phyloP scores from a whole-genome alignment of 2,113 vertebrate species.

The Leptodactylus fuscus region DNA sequence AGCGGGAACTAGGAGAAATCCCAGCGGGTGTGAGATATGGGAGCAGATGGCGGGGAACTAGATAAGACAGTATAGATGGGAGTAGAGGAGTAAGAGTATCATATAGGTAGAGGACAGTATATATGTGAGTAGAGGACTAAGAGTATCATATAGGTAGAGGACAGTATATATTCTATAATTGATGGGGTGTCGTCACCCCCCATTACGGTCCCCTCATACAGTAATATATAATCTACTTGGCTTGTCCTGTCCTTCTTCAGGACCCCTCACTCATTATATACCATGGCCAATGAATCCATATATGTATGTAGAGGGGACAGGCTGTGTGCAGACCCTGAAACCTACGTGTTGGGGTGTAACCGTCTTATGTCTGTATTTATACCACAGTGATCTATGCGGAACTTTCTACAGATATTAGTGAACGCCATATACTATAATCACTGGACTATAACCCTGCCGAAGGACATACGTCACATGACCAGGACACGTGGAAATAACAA shows the following conservation, averaged over 20 bases:
- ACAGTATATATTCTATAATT: not conserved
- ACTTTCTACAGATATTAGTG: not conserved
- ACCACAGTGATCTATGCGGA: not conserved
- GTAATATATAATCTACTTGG: not conserved
- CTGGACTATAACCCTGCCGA: not conserved
- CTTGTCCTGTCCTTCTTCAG: not conserved
- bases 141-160: too few species aligned
- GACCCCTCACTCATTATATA: not conserved
- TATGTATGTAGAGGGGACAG: too few species aligned
- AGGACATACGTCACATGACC: too few species aligned
- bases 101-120: too few species aligned
- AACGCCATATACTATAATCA: too few species aligned
- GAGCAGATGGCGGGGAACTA: too few species aligned
- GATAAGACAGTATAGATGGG: too few species aligned
- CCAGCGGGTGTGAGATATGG: too few species aligned
- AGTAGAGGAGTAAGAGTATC: too few species aligned
- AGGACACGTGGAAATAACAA: not conserved
- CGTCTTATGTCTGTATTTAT: not conserved
- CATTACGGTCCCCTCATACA: not conserved
- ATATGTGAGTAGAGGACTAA: too few species aligned
- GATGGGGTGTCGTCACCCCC: not conserved
- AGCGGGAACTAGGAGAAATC: too few species aligned
- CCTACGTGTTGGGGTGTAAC: not conserved
- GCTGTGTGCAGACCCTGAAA: not conserved
- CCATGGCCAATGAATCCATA: not conserved